Base-by-base conservation (phyloP, 2,888 invertebrate species). In the Oxycera nigricornis region DNA sequence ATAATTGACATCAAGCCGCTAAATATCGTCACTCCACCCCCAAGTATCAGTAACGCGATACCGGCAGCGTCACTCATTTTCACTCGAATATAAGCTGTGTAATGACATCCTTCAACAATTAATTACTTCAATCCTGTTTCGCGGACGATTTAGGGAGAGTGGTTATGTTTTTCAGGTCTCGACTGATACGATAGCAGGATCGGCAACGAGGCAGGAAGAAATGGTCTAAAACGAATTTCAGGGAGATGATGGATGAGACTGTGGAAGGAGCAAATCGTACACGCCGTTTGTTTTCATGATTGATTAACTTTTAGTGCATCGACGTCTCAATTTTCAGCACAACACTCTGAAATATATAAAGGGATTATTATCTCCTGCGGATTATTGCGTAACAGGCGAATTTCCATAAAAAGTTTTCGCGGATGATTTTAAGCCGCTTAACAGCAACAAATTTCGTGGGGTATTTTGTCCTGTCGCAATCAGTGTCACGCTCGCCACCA, bases 251-350 rank as follows among this genome's bases (percentile, higher is more conserved):
- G 4, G 46, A 11, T 14, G 14, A 46, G 46, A 46, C 46, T 46
- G 11, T 11, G 46, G 46, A 7, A 14, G 3, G 14, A 46, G 11
- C 30, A 59, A 59, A 24, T n/a, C 14, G 17, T 28, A 39, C 22
- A 20, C 41, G 35, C 20, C 65, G n/a, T 24, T 22, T 41, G 17
- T 65, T 39, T 39, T 35, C 65, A 70, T 70, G 70, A 70, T 70
- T 70, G 70, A 70, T 70, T 70, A 70, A 70, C 35, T 70, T 70
- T 35, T 55, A 30, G 46, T 52, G 52, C 24, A 70, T 70, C 55
- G 52, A 70, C 30, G 22, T 70, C 52, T 70, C 31, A 6, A 31
- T 52, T 70, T 70, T 70, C 31, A 30, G 9, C 50, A 30, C 68
- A 14, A 39, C 65, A 41, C 24, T 20, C 11, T n/a, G n/a, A 41